phyloP scores from a whole-genome alignment of 1,140 invertebrate genomes.

The Zaprionus tsacasi region DNA sequence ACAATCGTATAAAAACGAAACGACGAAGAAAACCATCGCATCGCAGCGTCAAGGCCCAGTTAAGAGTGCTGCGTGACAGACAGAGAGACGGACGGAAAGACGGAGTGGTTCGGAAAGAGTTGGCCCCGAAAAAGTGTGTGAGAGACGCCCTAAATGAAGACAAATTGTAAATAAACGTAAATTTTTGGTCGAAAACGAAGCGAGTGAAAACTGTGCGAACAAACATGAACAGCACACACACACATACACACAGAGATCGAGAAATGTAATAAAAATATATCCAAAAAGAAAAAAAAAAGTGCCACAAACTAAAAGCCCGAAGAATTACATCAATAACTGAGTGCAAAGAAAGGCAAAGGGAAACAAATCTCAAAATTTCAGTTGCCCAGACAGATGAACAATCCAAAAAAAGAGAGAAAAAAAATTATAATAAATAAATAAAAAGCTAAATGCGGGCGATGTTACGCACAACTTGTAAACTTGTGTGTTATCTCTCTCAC shows the following conservation, averaged over 20 bases:
- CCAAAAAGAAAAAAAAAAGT: conserved; percentile 23
- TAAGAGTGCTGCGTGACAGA: conserved; percentile 58
- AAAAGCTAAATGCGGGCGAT: conserved; percentile 35
- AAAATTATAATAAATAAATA: conserved; percentile 28
- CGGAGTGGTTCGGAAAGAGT: conserved; percentile 41
- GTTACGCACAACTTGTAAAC: conserved; percentile 66
- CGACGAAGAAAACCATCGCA: conserved; percentile 25
- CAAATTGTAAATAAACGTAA: conserved; percentile 81
- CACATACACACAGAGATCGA: conserved; percentile 55
- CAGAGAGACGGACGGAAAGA: conserved; percentile 4
- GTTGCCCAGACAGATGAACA: conserved; percentile 59
- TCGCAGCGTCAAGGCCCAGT: conserved; percentile 70
- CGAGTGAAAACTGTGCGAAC: conserved; percentile 71
- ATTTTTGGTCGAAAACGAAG: conserved; percentile 54
- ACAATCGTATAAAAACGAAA: conserved; percentile 38
- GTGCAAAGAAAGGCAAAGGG: conserved; percentile 3
- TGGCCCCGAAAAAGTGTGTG: conserved; percentile 56
- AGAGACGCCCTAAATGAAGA: conserved; percentile 73
- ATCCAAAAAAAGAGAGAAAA: conserved; percentile 41
- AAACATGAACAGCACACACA: conserved; percentile 58
- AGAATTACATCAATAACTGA: conserved; percentile 65
- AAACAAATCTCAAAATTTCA: conserved; percentile 22
- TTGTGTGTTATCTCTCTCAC: conserved; percentile 32
- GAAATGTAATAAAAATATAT: conserved; percentile 42
- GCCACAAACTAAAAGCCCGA: conserved; percentile 36